These are phyloP conservation scores for Nymphalis urticae DNA, from an alignment of 2,888 invertebrate species.

Conservation along the genomic window DNA sequence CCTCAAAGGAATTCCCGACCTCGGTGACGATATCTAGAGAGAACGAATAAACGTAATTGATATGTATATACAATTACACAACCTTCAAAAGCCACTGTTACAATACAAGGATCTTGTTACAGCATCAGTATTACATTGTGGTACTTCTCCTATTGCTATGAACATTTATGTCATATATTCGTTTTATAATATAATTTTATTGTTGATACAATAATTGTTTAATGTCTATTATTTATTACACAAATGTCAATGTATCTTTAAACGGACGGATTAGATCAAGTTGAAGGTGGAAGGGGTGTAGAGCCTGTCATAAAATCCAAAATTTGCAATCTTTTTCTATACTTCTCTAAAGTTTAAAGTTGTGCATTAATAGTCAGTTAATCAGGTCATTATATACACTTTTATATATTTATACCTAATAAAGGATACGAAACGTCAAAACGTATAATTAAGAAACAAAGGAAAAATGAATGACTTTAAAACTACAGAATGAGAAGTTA, in stretches of 20 bases:
- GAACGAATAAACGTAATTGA: slow-evolving; percentile 32
- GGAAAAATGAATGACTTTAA: not conserved
- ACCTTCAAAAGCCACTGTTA: slow-evolving; percentile 16
- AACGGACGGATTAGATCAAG: no score
- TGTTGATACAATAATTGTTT: no score
- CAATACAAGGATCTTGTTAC: slow-evolving; percentile 18
- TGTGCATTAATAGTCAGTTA: no score
- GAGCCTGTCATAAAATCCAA: no score
- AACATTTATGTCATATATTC: not conserved
- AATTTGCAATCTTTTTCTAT: no score
- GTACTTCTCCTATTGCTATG: slow-evolving; percentile 2
- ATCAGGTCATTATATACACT: no score
- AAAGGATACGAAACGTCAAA: not conserved
- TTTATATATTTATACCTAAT: no score
- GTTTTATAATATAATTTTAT: not conserved
- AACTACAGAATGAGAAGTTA: slow-evolving; percentile 7
- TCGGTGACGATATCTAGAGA: slow-evolving; percentile 60
- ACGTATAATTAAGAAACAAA: not conserved
- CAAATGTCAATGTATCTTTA: no score
- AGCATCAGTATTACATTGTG: slow-evolving; percentile 1
- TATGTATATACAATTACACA: slow-evolving; percentile 24
- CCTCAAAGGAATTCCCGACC: slow-evolving; percentile 73
- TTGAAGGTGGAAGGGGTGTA: no score
- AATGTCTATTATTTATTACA: no score
- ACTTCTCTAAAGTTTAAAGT: no score